A percentile compares a stretch with the other conserved stretches of the same genome.
These are phyloP conservation scores for Trogon melanurus DNA, from an alignment of 2,113 vertebrate species.

Conservation along the genomic window DNA sequence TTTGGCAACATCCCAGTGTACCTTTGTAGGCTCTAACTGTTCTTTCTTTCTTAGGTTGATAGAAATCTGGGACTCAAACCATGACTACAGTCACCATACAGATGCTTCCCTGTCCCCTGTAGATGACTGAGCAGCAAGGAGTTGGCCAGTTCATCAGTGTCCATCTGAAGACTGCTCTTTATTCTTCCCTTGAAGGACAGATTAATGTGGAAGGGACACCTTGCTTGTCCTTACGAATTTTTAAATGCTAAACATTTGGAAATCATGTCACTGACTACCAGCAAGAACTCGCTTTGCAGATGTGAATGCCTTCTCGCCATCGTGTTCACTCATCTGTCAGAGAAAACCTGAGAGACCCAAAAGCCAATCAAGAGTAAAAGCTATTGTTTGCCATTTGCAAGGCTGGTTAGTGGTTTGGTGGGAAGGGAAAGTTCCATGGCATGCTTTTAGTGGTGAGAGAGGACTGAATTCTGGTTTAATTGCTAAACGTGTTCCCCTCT, in stretches of 20 bases:
- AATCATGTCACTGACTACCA: not conserved
- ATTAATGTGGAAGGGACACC: not conserved
- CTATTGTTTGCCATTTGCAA: not conserved
- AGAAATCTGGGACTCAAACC: slow-evolving; percentile 69
- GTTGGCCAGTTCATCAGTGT: not conserved
- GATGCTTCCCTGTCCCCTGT: slow-evolving; percentile 34
- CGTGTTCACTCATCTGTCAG: not conserved
- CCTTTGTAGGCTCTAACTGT: not conserved
- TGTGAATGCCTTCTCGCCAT: accelerated
- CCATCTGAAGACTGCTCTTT: not conserved
- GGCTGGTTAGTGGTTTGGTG: not conserved
- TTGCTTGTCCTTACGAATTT: not conserved
- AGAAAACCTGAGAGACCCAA: not conserved
- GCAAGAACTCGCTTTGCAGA: not conserved
- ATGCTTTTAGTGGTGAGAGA: not conserved
- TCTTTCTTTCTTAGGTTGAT: slow-evolving; percentile 75
- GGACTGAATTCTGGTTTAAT: not conserved
- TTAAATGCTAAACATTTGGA: not conserved
- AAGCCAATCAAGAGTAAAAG: not conserved
- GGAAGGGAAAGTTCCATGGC: not conserved
- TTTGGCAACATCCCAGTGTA: not conserved
- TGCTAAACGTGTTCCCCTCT: not conserved
- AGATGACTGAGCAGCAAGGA: not conserved
- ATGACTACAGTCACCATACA: slow-evolving; percentile 46
- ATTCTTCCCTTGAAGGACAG: not conserved